Evolutionary conservation across 2,888 invertebrate species (phyloP), one percentile per base, ranked within the genome.

Genomic region (Tanaodytes sp.): DNA sequence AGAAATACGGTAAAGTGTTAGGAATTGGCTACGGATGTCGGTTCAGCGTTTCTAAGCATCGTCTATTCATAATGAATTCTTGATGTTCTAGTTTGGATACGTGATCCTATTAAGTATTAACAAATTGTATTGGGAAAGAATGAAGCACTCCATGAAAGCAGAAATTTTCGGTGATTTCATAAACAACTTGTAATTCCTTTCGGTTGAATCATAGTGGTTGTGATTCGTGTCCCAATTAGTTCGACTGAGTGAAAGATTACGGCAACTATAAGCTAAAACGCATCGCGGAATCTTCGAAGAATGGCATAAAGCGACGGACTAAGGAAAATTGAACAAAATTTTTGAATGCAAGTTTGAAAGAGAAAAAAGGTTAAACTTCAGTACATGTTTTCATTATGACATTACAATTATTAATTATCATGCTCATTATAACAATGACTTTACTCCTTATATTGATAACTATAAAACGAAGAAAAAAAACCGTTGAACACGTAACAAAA

Each of bases 301-400:
- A n/a, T n/a, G n/a, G n/a, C n/a, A n/a, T n/a, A n/a, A n/a, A n/a
- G n/a, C n/a, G n/a, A n/a, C n/a, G n/a, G n/a, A n/a, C n/a, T n/a
- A n/a, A n/a, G n/a, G n/a, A n/a, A n/a, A n/a, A n/a, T n/a, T n/a
- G n/a, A n/a, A n/a, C n/a, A n/a, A n/a, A n/a, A n/a, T n/a, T n/a
- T n/a, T n/a, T n/a, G n/a, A n/a, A n/a, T n/a, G n/a, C n/a, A n/a
- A n/a, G n/a, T n/a, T n/a, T n/a, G n/a, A n/a, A n/a, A n/a, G n/a
- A n/a, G n/a, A 74, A 66, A 80, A 80, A 82, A 82, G 80, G 80
- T 80, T 80, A 83, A 82, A 81, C 84, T 84, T 84, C 82, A 81
- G 81, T 84, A 83, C 81, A 83, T 82, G 82, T 83, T 83, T 83
- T 83, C 76, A 83, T 84, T 84, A 76, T 77, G n/a, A n/a, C n/a